These are phyloP conservation scores for Phalacrocorax aristotelis DNA, from an alignment of 2,113 vertebrate genomes.

Conservation along the genomic window DNA sequence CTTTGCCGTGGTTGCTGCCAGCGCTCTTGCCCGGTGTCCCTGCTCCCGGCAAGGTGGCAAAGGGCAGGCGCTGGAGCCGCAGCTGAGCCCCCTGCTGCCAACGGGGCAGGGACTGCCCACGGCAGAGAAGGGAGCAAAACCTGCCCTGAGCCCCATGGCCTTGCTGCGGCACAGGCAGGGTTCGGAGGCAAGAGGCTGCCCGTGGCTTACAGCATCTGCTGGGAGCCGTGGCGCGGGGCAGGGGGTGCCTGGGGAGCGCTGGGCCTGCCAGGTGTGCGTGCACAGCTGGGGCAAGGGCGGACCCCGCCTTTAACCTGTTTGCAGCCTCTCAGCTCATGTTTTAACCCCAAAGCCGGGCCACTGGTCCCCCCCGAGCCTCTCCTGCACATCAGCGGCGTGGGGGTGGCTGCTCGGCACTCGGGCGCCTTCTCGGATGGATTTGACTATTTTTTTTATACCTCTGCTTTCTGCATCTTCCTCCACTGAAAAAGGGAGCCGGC, in stretches of 20 bases:
- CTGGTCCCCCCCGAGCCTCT: neutral
- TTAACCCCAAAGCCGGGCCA: neutral
- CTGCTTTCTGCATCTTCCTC: neutral
- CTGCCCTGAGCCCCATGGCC: fast-evolving
- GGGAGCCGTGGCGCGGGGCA: neutral
- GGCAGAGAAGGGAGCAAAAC: neutral
- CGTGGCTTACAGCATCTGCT: neutral
- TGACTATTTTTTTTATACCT: neutral
- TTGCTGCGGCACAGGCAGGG: neutral
- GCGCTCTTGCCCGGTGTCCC: neutral
- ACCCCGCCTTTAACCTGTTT: neutral
- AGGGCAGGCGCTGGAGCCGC: neutral
- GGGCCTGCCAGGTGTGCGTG: neutral
- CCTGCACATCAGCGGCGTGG: neutral
- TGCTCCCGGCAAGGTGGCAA: neutral
- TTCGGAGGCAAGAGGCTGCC: neutral
- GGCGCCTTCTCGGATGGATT: neutral
- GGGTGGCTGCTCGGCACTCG: neutral
- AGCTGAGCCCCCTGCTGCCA: neutral
- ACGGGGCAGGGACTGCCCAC: neutral
- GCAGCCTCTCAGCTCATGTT: neutral
- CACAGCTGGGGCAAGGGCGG: neutral
- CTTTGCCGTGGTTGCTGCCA: neutral
- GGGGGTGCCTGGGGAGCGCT: neutral
- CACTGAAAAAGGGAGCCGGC: neutral